phyloP scores from a whole-genome alignment of 2,113 vertebrate species.

The Piprites chloris region DNA sequence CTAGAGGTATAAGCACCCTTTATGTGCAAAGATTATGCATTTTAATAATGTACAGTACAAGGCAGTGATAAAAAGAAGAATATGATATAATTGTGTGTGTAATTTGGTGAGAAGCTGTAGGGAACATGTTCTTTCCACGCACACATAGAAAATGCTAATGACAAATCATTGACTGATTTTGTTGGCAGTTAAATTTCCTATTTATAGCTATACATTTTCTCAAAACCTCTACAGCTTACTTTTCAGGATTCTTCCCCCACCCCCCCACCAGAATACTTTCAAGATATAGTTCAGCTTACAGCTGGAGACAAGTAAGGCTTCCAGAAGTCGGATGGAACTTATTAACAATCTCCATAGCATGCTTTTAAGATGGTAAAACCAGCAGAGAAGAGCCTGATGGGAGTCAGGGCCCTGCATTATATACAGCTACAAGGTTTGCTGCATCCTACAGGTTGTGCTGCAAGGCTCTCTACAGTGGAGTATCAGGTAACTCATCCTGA shows the following conservation, averaged over 20 bases:
- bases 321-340: conserved; percentile 33
- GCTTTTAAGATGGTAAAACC: conserved; percentile 53
- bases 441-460: conserved; percentile 14
- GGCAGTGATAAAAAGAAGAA: neutral
- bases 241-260: neutral
- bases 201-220: neutral
- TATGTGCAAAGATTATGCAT: conserved; percentile 26
- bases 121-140: neutral
- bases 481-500: conserved; percentile 22
- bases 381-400: conserved; percentile 14
- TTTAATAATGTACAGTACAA: neutral
- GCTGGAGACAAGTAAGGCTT: neutral
- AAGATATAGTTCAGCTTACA: neutral
- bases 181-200: neutral
- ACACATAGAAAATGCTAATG: neutral
- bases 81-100: neutral
- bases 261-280: neutral
- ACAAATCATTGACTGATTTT: neutral
- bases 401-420: neutral
- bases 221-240: neutral
- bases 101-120: conserved; percentile 14
- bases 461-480: neutral
- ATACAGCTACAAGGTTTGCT: neutral
- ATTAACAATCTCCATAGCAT: neutral
- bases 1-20: conserved; percentile 50